phyloP scores from a whole-genome alignment of 2,113 vertebrate genomes.

The rabbit (Oryctolagus cuniculus) region DNA sequence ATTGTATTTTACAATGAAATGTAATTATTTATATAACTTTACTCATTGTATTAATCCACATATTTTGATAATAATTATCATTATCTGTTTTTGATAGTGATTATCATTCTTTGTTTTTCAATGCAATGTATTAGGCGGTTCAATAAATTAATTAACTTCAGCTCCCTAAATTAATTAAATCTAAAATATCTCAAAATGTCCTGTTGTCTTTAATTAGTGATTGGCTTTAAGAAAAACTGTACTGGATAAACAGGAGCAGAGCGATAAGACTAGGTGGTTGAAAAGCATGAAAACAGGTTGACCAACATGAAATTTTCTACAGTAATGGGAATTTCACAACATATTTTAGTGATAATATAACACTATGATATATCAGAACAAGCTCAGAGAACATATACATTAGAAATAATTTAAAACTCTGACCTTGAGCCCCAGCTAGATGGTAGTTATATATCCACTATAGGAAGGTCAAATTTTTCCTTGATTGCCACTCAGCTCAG shows the following conservation, averaged over 20 bases:
- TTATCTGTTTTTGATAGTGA: neutral
- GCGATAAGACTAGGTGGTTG: neutral
- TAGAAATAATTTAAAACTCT: neutral
- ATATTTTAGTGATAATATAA: neutral
- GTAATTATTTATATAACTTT: slow-evolving; percentile 22
- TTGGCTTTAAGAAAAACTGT: neutral
- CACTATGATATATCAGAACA: neutral
- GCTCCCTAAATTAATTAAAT: slow-evolving; percentile 65
- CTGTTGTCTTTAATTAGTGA: slow-evolving; percentile 55
- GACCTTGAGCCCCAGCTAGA: neutral
- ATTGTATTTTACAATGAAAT: slow-evolving; percentile 53
- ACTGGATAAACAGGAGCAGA: neutral
- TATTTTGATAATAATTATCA: slow-evolving; percentile 67
- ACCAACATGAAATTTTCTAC: neutral
- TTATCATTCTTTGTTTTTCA: neutral
- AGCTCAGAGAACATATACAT: neutral
- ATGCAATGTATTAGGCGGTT: slow-evolving; percentile 19
- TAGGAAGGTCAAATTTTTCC: neutral
- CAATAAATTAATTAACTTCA: slow-evolving; percentile 61
- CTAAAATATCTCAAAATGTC: slow-evolving; percentile 17
- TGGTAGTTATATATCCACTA: neutral
- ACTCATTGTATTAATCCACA: slow-evolving; percentile 11
- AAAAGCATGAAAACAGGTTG: neutral
- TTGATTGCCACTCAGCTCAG: neutral
- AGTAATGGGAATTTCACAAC: neutral